phyloP scores from a whole-genome alignment of 1,140 invertebrate genomes.

The Pinna nobilis region DNA sequence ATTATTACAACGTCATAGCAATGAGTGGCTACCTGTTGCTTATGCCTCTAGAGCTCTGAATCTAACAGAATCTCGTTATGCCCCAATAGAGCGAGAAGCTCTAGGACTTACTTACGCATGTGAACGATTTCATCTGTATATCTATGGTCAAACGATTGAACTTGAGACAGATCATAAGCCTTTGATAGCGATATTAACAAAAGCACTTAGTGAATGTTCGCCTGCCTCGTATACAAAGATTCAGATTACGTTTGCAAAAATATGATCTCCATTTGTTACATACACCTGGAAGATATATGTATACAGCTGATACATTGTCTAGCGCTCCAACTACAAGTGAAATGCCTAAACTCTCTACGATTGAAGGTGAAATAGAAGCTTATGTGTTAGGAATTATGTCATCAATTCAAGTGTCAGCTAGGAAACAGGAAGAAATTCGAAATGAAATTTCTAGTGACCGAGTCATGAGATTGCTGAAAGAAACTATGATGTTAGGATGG shows the following conservation, averaged over 20 bases:
- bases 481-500: not conserved
- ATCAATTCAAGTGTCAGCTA: not conserved
- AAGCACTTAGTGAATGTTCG: slow-evolving; percentile 67
- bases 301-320: slow-evolving; percentile 34
- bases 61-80: slow-evolving; percentile 26
- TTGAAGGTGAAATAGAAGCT: not conserved
- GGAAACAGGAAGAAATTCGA: not conserved
- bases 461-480: not conserved
- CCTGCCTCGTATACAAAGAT: slow-evolving; percentile 1
- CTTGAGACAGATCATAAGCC: slow-evolving; percentile 39
- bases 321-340: too few relatives aligned
- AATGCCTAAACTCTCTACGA: too few relatives aligned
- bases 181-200: too few relatives aligned
- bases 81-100: slow-evolving; percentile 43
- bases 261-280: slow-evolving; percentile 7
- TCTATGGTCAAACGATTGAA: slow-evolving; percentile 27
- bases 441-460: not conserved
- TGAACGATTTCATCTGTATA: slow-evolving; percentile 37
- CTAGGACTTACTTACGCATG: slow-evolving; percentile 36
- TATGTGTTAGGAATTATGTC: not conserved
- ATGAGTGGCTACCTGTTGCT: slow-evolving; percentile 7
- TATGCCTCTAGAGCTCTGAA: slow-evolving; percentile 18
- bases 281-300: not conserved
- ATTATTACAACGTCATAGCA: slow-evolving; percentile 1
- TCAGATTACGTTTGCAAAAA: slow-evolving; percentile 4